Percentiles rank a stretch among this genome's conserved stretches.
phyloP scores from a whole-genome alignment of 2,797 vertebrate genomes.

The Ptychadena robeensis region DNA sequence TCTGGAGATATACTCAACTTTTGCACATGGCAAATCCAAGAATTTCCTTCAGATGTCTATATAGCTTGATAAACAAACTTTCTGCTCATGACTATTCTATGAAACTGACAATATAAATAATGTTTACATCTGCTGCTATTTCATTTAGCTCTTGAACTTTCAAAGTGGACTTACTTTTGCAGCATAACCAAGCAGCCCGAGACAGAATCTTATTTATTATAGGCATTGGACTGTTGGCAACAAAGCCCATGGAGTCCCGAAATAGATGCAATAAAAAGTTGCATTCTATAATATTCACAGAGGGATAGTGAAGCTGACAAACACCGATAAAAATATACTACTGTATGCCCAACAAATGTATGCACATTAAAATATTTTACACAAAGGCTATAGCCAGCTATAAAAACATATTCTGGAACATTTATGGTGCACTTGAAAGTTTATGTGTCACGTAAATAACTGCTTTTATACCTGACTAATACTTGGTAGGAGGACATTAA shows the following conservation, averaged over 20 bases:
- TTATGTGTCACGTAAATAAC: conserved; percentile 17
- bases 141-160: not conserved
- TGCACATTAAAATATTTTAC: not conserved
- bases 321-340: not conserved
- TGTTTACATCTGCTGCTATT: no score
- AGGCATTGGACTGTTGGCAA: not conserved
- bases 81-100: no score
- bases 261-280: not conserved
- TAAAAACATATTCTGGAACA: conserved; percentile 15
- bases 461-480: conserved; percentile 31
- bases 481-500: conserved; percentile 37
- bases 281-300: not conserved
- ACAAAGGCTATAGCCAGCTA: not conserved
- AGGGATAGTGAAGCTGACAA: not conserved
- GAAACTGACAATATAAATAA: no score
- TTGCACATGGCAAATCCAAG: no score
- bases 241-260: not conserved
- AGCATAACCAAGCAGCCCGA: no score
- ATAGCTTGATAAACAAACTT: no score
- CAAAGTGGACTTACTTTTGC: not conserved
- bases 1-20: no score
- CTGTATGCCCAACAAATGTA: not conserved
- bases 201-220: not conserved
- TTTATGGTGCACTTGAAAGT: conserved; percentile 8
- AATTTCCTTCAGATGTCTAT: no score